Conservation (phyloP, 2,888 invertebrate genomes). For the Ennomos quercinarius region DNA sequence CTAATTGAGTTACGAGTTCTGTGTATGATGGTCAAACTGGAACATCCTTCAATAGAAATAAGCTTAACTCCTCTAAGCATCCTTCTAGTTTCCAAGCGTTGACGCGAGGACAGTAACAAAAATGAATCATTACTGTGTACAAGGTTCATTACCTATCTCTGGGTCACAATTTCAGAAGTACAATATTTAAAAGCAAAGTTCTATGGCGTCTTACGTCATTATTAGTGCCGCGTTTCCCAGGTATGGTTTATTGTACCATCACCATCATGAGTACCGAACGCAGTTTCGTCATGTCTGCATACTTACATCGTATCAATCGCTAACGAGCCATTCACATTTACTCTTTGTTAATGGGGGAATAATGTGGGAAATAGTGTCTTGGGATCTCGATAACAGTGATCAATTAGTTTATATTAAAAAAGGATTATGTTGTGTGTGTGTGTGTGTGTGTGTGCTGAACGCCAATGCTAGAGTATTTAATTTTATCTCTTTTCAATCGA, state of each 20-base stretch:
- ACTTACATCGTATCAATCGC: slow-evolving; percentile 7
- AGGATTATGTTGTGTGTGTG: too few relatives aligned
- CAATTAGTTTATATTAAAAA: slow-evolving; percentile 33
- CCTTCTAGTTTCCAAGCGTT: too few relatives aligned
- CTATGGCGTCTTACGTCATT: not conserved
- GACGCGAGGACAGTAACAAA: too few relatives aligned
- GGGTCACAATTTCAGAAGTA: not conserved
- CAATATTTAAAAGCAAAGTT: not conserved
- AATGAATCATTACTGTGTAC: too few relatives aligned
- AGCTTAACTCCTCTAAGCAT: too few relatives aligned
- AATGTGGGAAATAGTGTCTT: slow-evolving; percentile 50
- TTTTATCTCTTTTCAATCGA: too few relatives aligned
- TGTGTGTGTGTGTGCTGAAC: too few relatives aligned
- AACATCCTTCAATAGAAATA: too few relatives aligned
- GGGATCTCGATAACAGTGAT: slow-evolving; percentile 38
- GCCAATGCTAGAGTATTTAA: too few relatives aligned
- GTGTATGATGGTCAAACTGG: not conserved
- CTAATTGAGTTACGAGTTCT: slow-evolving; percentile 1
- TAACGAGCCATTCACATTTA: slow-evolving; percentile 32
- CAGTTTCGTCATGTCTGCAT: slow-evolving; percentile 45
- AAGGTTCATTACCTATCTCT: too few relatives aligned
- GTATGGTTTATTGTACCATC: not conserved
- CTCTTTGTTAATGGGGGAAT: slow-evolving; percentile 29
- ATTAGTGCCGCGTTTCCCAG: too few relatives aligned
- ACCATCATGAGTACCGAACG: slow-evolving; percentile 18